Percentiles rank a stretch among this genome's conserved stretches.
Conservation (phyloP, 2,888 invertebrate genomes). For the Drosophila limbata region DNA sequence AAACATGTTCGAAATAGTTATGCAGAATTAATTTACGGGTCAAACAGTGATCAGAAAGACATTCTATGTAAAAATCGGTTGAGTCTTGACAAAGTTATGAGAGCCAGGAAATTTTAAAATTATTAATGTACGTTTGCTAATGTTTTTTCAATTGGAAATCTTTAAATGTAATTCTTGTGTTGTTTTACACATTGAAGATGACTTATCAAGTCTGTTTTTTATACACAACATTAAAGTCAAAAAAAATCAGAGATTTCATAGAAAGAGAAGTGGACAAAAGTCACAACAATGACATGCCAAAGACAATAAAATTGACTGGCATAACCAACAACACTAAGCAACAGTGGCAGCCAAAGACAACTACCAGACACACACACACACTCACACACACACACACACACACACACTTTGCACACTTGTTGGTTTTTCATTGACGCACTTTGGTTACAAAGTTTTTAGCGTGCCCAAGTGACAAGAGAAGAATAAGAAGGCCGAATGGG, state of each 20-base stretch:
- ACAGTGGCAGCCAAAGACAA: constrained; percentile 46
- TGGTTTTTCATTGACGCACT: constrained; percentile 71
- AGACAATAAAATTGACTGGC: constrained; percentile 67
- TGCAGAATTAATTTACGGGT: not conserved
- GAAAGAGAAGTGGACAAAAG: constrained; percentile 23
- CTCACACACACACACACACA: constrained; percentile 19
- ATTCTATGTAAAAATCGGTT: not conserved
- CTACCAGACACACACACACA: constrained; percentile 33
- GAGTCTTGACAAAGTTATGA: not conserved
- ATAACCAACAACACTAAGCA: constrained; percentile 39
- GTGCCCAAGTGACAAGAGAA: constrained; percentile 53
- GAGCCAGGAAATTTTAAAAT: not conserved
- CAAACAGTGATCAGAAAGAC: not conserved
- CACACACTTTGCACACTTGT: constrained; percentile 54
- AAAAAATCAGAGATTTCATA: too few species aligned
- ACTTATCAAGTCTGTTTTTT: constrained; percentile 13
- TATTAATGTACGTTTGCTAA: too few species aligned
- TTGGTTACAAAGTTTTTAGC: constrained; percentile 58
- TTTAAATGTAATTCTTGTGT: not conserved
- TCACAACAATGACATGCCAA: constrained; percentile 60
- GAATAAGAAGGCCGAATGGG: not conserved
- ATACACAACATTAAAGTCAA: too few species aligned
- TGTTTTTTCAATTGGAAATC: too few species aligned
- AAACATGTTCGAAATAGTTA: too few species aligned
- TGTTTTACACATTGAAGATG: constrained; percentile 3